These are phyloP conservation scores for Ctenopoma kingsleyae DNA, from an alignment of 2,797 vertebrate species.

Conservation along the genomic window DNA sequence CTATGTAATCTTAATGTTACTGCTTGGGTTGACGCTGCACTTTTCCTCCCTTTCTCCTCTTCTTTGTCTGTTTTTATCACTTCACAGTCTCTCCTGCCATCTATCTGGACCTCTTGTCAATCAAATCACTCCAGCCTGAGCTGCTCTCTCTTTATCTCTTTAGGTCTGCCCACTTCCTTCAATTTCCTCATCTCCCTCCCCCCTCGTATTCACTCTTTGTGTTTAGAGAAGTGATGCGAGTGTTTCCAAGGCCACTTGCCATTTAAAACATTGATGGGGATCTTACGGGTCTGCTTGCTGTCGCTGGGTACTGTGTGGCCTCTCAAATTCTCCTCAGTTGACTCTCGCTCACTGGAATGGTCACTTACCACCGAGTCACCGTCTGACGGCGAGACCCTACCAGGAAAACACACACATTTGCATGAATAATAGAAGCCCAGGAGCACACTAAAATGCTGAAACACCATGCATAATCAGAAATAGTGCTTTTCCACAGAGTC, in stretches of 20 bases:
- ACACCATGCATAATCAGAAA: slow-evolving; percentile 54
- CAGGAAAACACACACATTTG: slow-evolving; percentile 42
- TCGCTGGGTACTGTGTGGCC: slow-evolving; percentile 79
- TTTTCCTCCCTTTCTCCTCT: slow-evolving; percentile 7
- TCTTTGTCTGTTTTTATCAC: slow-evolving; percentile 9
- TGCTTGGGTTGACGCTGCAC: neutral
- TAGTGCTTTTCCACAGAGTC: slow-evolving; percentile 10
- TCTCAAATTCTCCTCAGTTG: slow-evolving; percentile 87
- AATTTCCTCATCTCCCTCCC: slow-evolving; percentile 7
- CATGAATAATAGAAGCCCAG: slow-evolving; percentile 62
- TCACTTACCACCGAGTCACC: slow-evolving; percentile 93
- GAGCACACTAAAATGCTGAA: slow-evolving; percentile 35
- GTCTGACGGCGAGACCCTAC: slow-evolving; percentile 94
- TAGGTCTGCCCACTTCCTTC: slow-evolving; percentile 19
- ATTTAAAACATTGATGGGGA: slow-evolving; percentile 85
- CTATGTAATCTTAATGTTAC: slow-evolving; percentile 4
- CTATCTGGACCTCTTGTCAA: slow-evolving; percentile 35
- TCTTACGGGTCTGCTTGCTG: slow-evolving; percentile 86
- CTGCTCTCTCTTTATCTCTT: slow-evolving; percentile 44
- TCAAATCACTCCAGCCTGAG: slow-evolving; percentile 32
- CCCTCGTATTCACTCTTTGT: slow-evolving; percentile 17
- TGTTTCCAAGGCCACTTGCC: slow-evolving; percentile 81
- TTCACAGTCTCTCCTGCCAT: slow-evolving; percentile 20
- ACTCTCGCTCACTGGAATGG: slow-evolving; percentile 91
- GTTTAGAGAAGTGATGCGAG: slow-evolving; percentile 44